Evolutionary conservation across 2,113 vertebrate species (phyloP), one percentile per base, ranked within the genome.

Genomic region (Seriola quinqueradiata): DNA sequence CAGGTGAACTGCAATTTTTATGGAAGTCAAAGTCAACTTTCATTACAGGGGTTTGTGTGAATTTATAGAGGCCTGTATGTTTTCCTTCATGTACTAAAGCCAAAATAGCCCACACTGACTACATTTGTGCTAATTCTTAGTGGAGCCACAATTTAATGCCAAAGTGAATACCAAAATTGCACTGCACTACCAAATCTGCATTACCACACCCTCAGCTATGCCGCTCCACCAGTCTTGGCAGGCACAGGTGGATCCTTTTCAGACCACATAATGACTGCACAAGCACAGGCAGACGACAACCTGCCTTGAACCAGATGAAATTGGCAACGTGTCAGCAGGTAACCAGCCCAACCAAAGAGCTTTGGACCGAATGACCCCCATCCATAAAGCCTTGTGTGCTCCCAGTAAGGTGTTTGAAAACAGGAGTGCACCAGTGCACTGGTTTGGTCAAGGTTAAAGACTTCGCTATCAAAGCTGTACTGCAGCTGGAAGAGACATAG

Each of bases 91-190:
- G 34, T 81, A 42, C 70, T 79, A 28, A 72, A 40, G 55, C 75
- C 46, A 46, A 67, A 65, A 76, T n/a, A 21, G 44, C 36, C 52
- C 13, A 78, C 70, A 71, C 77, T 77, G n/a, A 13, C 28, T 67
- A 42, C 50, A 25, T 81, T 76, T 80, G 19, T 34, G 58, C 40
- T 46, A 21, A 73, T 40, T 82, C 61, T 89, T 72, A 65, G 7
- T 55, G 32, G 71, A 77, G 55, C 44, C 71, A 71, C 59, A 75
- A 76, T 64, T 75, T 17, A 68, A 57, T 46, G 50, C 67, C 63
- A 77, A 80, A 85, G 54, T 60, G 4, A 64, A 64, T n/a, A 60
- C 67, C 59, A 69, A 79, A 79, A 63, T 46, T 64, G 58, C 58
- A 64, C 21, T 23, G 16, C 61, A 32, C 61, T 58, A 66, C 80